Conservation (phyloP, 2,888 invertebrate species). For the Drosophila birchii region DNA sequence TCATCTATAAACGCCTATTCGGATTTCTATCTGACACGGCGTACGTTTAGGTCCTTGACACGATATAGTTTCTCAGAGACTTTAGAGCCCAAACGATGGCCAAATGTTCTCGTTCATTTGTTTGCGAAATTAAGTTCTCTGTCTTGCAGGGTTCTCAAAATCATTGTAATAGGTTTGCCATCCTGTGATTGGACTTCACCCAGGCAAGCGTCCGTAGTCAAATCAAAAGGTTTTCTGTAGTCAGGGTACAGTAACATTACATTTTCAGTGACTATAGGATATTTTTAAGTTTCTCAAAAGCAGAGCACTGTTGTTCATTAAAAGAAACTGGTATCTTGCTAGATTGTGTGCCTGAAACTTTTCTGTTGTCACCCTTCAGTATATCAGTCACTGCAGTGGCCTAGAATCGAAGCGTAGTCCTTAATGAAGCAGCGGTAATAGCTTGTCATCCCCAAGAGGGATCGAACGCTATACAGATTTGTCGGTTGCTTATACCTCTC, state of each 20-base stretch:
- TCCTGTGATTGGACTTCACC: background rate
- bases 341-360: background rate
- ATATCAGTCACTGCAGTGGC: background rate
- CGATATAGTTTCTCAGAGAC: background rate
- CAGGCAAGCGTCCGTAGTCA: background rate
- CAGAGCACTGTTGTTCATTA: background rate
- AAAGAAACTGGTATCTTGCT: background rate
- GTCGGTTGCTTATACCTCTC: slow-evolving; percentile 1
- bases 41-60: background rate
- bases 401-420: no score
- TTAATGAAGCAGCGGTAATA: background rate
- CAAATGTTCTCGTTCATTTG: slow-evolving; percentile 1
- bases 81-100: background rate
- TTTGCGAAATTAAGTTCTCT: slow-evolving; percentile 7
- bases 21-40: slow-evolving; percentile 1
- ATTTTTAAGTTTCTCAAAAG: background rate
- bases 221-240: background rate
- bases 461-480: slow-evolving; percentile 5
- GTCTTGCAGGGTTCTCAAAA: slow-evolving; percentile 3
- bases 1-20: slow-evolving; percentile 4
- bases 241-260: background rate
- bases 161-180: background rate
- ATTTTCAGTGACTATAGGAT: background rate
- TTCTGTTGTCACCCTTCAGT: background rate
- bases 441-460: background rate